phyloP scores from a whole-genome alignment of 1,140 invertebrate species.

The Brachionus rubens region DNA sequence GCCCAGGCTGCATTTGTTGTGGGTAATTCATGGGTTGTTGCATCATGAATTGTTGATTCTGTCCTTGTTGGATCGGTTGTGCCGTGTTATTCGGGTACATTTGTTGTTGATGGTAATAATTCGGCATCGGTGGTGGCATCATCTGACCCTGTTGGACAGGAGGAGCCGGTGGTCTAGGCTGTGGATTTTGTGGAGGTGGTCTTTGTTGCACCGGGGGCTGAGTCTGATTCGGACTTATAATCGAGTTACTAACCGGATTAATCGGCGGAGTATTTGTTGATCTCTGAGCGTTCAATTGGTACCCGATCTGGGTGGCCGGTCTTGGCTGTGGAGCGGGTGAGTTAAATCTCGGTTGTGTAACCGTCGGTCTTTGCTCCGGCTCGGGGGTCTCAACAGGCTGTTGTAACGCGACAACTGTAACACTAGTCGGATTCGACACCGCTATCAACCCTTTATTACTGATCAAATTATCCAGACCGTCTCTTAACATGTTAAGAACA shows the following conservation, averaged over 20 bases:
- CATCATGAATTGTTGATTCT: not conserved
- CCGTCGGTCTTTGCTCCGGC: too few relatives aligned
- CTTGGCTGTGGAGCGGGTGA: not conserved
- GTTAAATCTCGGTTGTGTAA: not conserved
- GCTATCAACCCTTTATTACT: slow-evolving; percentile 18
- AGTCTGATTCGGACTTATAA: slow-evolving; percentile 8
- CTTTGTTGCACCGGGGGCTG: not conserved
- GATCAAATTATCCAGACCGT: slow-evolving; percentile 22
- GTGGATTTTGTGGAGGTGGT: too few relatives aligned
- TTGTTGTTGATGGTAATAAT: too few relatives aligned
- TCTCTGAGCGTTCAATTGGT: not conserved
- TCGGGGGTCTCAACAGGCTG: not conserved
- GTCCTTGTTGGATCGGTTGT: not conserved
- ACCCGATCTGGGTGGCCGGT: not conserved
- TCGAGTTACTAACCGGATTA: not conserved
- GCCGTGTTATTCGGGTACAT: not conserved
- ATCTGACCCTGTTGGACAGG: too few relatives aligned
- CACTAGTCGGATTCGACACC: not conserved
- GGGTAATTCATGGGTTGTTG: slow-evolving; percentile 1
- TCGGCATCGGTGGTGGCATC: too few relatives aligned
- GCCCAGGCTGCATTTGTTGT: not conserved
- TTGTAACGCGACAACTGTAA: slow-evolving; percentile 39
- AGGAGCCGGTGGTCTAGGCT: too few relatives aligned
- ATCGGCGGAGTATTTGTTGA: slow-evolving; percentile 22
- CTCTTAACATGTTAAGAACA: not conserved